Evolutionary conservation across 92 coral and sea anemone species (phyloP).

Genomic region (Epizoanthus ramosus): DNA sequence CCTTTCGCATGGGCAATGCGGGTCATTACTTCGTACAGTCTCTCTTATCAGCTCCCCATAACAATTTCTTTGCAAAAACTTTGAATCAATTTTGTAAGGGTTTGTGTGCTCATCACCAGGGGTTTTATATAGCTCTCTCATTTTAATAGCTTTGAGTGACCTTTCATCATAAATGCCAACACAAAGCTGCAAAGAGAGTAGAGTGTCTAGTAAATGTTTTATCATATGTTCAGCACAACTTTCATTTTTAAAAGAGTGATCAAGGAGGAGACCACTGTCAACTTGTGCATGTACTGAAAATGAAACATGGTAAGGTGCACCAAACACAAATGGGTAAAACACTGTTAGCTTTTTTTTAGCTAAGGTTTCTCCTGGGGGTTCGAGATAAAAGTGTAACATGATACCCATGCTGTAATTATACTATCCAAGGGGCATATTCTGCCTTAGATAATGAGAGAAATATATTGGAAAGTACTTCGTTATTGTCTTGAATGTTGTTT

Average conservation of each 20-base stretch:
- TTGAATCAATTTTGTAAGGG: no score
- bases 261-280: not conserved
- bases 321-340: conserved; percentile 39
- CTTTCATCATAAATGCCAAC: conserved; percentile 19
- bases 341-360: conserved; percentile 4
- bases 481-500: no score
- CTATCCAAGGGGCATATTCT: conserved; percentile 25
- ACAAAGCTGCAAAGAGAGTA: conserved; percentile 32
- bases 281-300: not conserved
- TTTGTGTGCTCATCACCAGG: not conserved
- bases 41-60: no score
- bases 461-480: not conserved
- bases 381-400: conserved; percentile 15
- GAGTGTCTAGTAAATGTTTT: not conserved
- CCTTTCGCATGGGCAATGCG: no score
- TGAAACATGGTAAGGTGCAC: conserved; percentile 22
- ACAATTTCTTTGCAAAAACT: no score
- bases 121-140: not conserved
- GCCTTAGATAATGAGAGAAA: not conserved
- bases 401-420: conserved; percentile 16
- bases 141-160: conserved; percentile 1
- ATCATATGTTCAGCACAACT: not conserved
- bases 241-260: conserved; percentile 23
- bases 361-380: not conserved
- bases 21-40: no score